Base-by-base conservation (phyloP, 2,113 vertebrate species). In the Camelus dromedarius region DNA sequence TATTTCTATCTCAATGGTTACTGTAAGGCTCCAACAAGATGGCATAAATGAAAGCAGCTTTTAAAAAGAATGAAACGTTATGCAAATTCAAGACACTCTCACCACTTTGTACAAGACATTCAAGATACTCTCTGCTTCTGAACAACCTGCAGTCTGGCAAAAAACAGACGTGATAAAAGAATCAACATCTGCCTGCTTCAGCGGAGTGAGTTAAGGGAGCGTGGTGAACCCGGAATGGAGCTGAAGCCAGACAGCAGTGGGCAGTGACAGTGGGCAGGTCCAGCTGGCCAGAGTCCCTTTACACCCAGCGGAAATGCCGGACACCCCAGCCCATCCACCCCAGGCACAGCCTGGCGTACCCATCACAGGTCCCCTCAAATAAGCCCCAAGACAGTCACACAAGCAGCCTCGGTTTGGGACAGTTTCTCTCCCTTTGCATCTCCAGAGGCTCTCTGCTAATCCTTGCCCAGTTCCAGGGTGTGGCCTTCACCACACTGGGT, bases 21-120 rank as follows among this genome's bases (percentile, higher is more conserved):
- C 19, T 50, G 56, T 62, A 35, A 95, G 24, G 42, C 22, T 79
- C 46, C 38, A 95, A 92, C 8, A 82, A 93, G 14, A 83, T 4
- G 14, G 26, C 46, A 5, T 20, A 32, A 35, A 35, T 32, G 10
- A 92, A 97, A 91, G 15, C 12, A 80, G n/a, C 66, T 89, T 69
- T 70, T 46, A 83, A 83, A 83, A 91, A 96, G 28, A 91, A 73
- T 5, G 20, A 95, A 95, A 85, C 64, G 2, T 77, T 56, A 86
- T 20, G 81, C 18, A 93, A 82, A 93, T 60, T 79, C 38, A 96
- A 93, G 70, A 54, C 56, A 89, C 26, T 35, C 52, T 54, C 58
- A 92, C 38, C 16, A 79, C n/a, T 46, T 15, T 54, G 7, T 35
- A 93, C 0, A 60, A 66, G 12, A 80, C 19, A 93, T 42, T 81